Base-by-base conservation (phyloP, 2,888 invertebrate species). In the Mesorhabditis spiculigera region DNA sequence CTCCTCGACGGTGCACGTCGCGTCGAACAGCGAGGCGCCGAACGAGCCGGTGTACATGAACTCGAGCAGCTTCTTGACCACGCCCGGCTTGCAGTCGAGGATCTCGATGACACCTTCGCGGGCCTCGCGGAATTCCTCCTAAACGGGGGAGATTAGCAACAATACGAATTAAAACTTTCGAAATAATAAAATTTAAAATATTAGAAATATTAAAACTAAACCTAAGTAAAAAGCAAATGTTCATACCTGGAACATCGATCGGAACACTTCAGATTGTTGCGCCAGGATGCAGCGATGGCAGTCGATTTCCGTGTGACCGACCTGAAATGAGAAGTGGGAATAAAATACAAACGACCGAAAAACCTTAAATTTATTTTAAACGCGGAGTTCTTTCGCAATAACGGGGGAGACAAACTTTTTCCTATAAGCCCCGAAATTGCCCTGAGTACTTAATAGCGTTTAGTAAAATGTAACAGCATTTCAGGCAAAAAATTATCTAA, bases 221-320 rank as follows among this genome's bases (percentile, higher is more conserved):
- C 28, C 28, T 28, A 28, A 28, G 28, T 28, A 28, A 28, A 28
- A 28, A 28, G 28, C 28, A 28, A 28, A 28, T 28, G 28, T 50
- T 1, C 1, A 63, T 41, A 50, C 58, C 58, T 10, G 8, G 71
- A 84, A 83, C 83, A 83, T 83, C n/a, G 78, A 75, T 41, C 77
- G 75, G 68, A 84, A 85, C 5, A 85, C 84, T 5, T 76, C 76
- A 13, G 80, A 80, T 70, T 82, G 76, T 63, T 82, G 81, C 5
- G 79, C 82, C 42, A 85, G 73, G 64, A 85, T 78, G 68, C 82
- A 82, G 10, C 81, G 73, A 69, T 85, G 85, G 4, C 81, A 81
- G 66, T 78, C 76, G 65, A 83, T 75, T 16, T 67, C 43, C 61
- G 81, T 79, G 16, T 65, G 69, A 10, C 81, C 82, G 10, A 83